Evolutionary conservation across 1,140 invertebrate genomes (phyloP).

Genomic region (Bombus confusus): DNA sequence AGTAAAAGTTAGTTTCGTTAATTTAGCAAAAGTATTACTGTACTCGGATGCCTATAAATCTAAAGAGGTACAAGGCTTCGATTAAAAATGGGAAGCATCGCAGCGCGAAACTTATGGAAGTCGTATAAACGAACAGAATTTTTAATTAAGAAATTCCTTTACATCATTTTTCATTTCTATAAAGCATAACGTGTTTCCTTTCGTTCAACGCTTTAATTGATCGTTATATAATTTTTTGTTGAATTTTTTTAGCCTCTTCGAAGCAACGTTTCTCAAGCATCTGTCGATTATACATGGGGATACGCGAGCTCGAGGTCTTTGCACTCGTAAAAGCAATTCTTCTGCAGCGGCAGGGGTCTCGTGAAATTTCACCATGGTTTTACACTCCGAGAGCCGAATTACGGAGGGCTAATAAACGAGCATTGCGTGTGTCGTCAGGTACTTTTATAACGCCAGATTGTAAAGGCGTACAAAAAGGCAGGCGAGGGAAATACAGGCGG

Average conservation of each 20-base stretch:
- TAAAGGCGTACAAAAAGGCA: constrained; percentile 63
- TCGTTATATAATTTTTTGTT: neutral
- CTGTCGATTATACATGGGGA: constrained; percentile 16
- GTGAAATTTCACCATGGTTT: constrained; percentile 61
- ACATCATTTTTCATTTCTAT: too few species aligned
- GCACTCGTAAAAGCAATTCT: constrained; percentile 60
- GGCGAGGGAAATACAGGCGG: constrained; percentile 25
- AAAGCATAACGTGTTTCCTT: too few species aligned
- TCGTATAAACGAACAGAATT: too few species aligned
- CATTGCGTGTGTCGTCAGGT: constrained; percentile 9
- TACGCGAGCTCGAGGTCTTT: constrained; percentile 51
- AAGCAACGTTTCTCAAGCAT: neutral
- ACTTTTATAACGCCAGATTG: constrained; percentile 57
- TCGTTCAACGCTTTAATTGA: neutral
- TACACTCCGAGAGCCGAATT: constrained; percentile 58
- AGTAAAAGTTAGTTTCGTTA: too few species aligned
- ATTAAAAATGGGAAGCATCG: too few species aligned
- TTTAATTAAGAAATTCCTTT: too few species aligned
- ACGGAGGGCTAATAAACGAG: constrained; percentile 62
- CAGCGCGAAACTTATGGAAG: too few species aligned
- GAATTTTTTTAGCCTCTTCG: neutral
- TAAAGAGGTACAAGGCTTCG: too few species aligned
- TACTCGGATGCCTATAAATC: too few species aligned
- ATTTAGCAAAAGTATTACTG: too few species aligned
- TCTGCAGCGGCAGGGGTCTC: constrained; percentile 33